Base-by-base conservation (phyloP, 2,113 vertebrate genomes). In the Prionailurus viverrinus region DNA sequence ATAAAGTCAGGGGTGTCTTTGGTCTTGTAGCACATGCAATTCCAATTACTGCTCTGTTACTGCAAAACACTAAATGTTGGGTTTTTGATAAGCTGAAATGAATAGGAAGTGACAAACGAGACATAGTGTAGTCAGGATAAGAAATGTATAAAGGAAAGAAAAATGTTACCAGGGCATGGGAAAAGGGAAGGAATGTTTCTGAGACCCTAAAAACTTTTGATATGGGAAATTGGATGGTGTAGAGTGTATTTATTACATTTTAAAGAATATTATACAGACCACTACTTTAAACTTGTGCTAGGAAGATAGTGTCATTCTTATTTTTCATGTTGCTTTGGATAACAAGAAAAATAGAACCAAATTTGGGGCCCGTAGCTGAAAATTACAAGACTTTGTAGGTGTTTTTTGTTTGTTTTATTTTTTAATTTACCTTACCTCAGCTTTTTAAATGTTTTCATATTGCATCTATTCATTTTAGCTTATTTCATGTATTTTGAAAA, bases 81-180 rank as follows among this genome's bases (percentile, higher is more conserved):
- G 0, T n/a, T 95, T 93, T 53, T 76, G 95, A 90, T 94, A 96
- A 89, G 19, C 21, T 94, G 92, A 82, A 97, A 85, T 95, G 83
- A 97, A 93, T 85, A 84, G n/a, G 21, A 79, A 94, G 66, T 45
- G 48, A 87, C 69, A 95, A 94, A 96, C 12, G 73, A 93, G 61
- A 86, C 16, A 48, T 1, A 76, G n/a, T 33, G 16, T 19, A 76
- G 63, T 58, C 33, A 48, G 55, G 45, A 71, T 58, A 94, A 92
- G 89, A 89, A 91, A 91, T 76, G 66, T 61, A 51, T 41, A 71
- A 92, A 58, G 48, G 12, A 78, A 94, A 96, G 18, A 83, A 84
- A 86, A 81, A 85, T 15, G n/a, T 55, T 45, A 27, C 25, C 23
- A 88, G 53, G 14, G 11, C 25, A n/a, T 55, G 25, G 27, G 79